These are phyloP conservation scores for Drosophila setifemur DNA, from an alignment of 1,140 invertebrate genomes.

Conservation along the genomic window DNA sequence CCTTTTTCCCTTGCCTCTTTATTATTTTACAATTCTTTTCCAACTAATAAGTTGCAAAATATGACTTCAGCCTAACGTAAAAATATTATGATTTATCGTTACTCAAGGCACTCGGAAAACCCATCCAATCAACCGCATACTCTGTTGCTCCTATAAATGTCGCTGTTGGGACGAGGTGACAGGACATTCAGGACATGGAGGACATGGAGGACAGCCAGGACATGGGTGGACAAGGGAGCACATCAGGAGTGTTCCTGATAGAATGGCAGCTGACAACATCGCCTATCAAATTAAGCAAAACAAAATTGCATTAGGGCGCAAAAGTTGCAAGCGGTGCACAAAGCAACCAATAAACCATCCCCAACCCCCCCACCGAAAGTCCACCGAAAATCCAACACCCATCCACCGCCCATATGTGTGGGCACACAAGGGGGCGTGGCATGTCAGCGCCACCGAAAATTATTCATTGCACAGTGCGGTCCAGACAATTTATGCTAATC, in stretches of 20 bases:
- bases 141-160: neutral
- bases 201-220: neutral
- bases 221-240: neutral
- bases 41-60: too few species aligned
- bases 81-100: too few species aligned
- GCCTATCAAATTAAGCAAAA: slow-evolving; percentile 80
- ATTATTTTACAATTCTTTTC: too few species aligned
- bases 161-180: neutral
- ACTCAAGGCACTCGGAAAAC: slow-evolving; percentile 30
- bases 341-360: slow-evolving; percentile 10
- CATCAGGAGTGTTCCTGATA: slow-evolving; percentile 29
- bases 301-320: slow-evolving; percentile 75
- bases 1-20: too few species aligned
- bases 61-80: too few species aligned
- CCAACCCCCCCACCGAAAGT: too few species aligned
- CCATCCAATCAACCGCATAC: slow-evolving; percentile 33
- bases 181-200: neutral
- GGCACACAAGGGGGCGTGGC: slow-evolving; percentile 24
- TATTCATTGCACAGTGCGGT: slow-evolving; percentile 81
- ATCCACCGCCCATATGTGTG: neutral
- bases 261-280: slow-evolving; percentile 72
- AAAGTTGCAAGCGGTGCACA: slow-evolving; percentile 51
- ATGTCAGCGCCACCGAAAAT: slow-evolving; percentile 63
- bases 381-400: neutral
- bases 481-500: slow-evolving; percentile 82